Evolutionary conservation across 2,113 vertebrate species (phyloP).

Genomic region (Limanda limanda): DNA sequence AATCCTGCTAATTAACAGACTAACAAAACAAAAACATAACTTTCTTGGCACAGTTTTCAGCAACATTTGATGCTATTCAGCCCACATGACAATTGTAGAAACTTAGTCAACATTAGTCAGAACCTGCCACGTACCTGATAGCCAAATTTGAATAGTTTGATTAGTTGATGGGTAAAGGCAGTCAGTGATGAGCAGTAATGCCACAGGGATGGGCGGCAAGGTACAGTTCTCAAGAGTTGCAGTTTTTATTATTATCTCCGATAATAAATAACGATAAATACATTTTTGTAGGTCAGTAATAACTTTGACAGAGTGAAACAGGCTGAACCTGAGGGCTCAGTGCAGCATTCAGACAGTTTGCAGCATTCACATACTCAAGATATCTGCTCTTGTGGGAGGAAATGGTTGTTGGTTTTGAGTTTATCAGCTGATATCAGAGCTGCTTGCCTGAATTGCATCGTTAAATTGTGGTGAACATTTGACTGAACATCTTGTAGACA

Average conservation of each 20-base stretch:
- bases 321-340: background rate
- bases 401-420: background rate
- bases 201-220: no score
- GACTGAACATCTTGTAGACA: background rate
- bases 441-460: background rate
- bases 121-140: no score
- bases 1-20: no score
- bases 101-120: no score
- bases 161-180: no score
- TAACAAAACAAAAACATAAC: no score
- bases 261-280: background rate
- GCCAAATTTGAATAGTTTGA: no score
- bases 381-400: background rate
- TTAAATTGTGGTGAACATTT: background rate
- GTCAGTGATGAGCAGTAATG: no score
- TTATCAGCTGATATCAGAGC: background rate
- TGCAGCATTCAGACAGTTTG: background rate
- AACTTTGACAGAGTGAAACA: background rate
- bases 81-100: no score
- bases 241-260: background rate
- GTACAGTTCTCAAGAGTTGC: background rate
- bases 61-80: no score
- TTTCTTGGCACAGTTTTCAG: no score
- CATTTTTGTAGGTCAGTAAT: background rate
- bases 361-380: background rate